These are phyloP conservation scores for Gadopsis marmoratus DNA, from an alignment of 2,797 vertebrate species.

Conservation along the genomic window DNA sequence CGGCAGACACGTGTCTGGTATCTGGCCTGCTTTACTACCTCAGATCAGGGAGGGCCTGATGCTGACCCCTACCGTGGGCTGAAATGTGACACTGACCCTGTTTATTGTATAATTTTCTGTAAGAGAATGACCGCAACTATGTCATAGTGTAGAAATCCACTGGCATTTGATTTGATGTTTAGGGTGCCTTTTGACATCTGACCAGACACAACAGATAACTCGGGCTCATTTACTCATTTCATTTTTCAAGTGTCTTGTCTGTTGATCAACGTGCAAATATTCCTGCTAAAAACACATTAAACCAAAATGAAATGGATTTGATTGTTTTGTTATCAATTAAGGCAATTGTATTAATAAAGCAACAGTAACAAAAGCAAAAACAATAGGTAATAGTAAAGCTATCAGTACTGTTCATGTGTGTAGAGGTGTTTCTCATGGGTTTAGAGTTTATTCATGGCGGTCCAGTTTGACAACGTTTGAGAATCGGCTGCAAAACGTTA, in stretches of 20 bases:
- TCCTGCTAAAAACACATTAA: not conserved
- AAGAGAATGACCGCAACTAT: not conserved
- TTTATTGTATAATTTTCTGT: not conserved
- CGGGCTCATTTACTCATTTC: not conserved
- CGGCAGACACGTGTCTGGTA: constrained; percentile 58
- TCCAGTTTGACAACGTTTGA: not conserved
- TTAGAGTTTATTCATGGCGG: not conserved
- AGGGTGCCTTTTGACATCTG: not conserved
- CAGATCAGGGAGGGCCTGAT: constrained; percentile 24
- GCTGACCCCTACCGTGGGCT: constrained; percentile 12
- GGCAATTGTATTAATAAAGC: not conserved
- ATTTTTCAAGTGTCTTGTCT: not conserved
- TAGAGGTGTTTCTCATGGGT: not conserved
- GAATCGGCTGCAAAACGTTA: not conserved
- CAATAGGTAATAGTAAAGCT: not conserved
- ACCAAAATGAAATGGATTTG: not conserved
- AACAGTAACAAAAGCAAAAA: not conserved
- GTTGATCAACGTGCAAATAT: not conserved
- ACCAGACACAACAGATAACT: not conserved
- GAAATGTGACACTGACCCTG: constrained; percentile 41
- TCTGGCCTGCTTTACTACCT: constrained; percentile 47
- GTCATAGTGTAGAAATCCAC: not conserved
- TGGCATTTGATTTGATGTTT: not conserved
- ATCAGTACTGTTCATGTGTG: not conserved
- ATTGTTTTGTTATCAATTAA: not conserved